Evolutionary conservation across 2,113 vertebrate species (phyloP), one percentile per base, ranked within the genome.

Genomic region (Phodopus roborovskii): DNA sequence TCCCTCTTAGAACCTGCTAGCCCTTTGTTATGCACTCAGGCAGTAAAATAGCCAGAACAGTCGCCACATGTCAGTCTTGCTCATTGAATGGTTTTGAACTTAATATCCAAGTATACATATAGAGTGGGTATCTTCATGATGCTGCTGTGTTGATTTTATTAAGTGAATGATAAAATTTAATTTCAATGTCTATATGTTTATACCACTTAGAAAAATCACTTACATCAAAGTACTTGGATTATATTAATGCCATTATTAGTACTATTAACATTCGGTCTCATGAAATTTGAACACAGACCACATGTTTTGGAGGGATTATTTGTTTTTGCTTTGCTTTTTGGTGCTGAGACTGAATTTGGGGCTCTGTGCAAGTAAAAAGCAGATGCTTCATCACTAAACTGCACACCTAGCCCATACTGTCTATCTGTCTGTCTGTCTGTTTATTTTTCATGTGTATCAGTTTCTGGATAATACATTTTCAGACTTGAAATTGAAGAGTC

Each of bases 21-120:
- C 74, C 24, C 53, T 84, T 96, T 87, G 19, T 93, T 70, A 79
- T 24, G 53, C 5, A 85, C 42, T 45, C 4, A 70, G 58, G 16
- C n/a, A 86, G 17, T 82, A 86, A 92, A 50, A 81, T 74, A 82
- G 50, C 66, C 12, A 48, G 30, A 90, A 92, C 9, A 84, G 42
- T 48, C 20, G 15, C 94, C 74, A 66, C 33, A 28, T 79, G 30
- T 79, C 50, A 58, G 0, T 86, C 77, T 45, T 94, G 16, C 75
- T 94, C 77, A 70, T 36, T 86, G 68, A 78, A 86, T 90, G 5
- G 88, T 94, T 97, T 79, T 86, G 4, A 92, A 68, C 22, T 77
- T 92, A 30, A 36, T 19, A 77, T 93, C 53, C 36, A 92, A 77
- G 4, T 74, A n/a, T 56, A 56, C 13, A 24, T 16, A 62, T 92